A percentile compares a stretch with the other conserved stretches of the same genome.
These are phyloP conservation scores for Drosophila micromelanica DNA, from an alignment of 1,140 invertebrate genomes.

Conservation along the genomic window DNA sequence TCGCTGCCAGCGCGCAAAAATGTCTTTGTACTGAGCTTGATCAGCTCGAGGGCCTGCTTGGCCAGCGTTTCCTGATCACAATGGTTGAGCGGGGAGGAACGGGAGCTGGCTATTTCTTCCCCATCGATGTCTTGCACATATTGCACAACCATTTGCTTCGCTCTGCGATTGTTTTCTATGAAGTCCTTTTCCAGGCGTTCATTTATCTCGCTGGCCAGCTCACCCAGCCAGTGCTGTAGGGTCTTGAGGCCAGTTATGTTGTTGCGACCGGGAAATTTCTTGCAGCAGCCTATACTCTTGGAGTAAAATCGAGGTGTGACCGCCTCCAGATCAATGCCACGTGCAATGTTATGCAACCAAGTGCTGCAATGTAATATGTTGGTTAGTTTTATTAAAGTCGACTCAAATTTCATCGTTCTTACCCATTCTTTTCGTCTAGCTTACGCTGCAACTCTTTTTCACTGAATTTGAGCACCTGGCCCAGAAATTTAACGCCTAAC, in stretches of 20 bases:
- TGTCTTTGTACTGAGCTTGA: constrained; percentile 86
- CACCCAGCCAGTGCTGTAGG: constrained; percentile 92
- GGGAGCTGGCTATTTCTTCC: constrained; percentile 87
- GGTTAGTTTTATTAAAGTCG: not conserved
- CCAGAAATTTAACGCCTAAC: constrained; percentile 91
- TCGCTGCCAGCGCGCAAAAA: constrained; percentile 76
- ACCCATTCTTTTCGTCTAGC: constrained; percentile 95
- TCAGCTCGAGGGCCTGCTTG: constrained; percentile 86
- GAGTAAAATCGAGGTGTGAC: constrained; percentile 92
- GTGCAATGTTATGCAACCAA: constrained; percentile 94
- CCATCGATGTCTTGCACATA: constrained; percentile 87
- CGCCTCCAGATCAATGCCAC: constrained; percentile 94
- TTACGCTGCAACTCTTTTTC: constrained; percentile 88
- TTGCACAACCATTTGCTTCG: constrained; percentile 88
- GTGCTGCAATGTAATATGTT: constrained; percentile 84
- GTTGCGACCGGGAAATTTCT: constrained; percentile 94
- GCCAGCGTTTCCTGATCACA: constrained; percentile 87
- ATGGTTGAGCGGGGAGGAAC: constrained; percentile 83
- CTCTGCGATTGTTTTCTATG: constrained; percentile 88
- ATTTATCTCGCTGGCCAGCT: constrained; percentile 92
- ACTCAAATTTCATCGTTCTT: constrained; percentile 55
- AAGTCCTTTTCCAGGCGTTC: constrained; percentile 94
- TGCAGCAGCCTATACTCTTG: constrained; percentile 98
- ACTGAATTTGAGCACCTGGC: constrained; percentile 89
- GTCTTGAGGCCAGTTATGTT: constrained; percentile 90